Base-by-base conservation (phyloP, 2,888 invertebrate genomes). In the Drosophila fungiperda region DNA sequence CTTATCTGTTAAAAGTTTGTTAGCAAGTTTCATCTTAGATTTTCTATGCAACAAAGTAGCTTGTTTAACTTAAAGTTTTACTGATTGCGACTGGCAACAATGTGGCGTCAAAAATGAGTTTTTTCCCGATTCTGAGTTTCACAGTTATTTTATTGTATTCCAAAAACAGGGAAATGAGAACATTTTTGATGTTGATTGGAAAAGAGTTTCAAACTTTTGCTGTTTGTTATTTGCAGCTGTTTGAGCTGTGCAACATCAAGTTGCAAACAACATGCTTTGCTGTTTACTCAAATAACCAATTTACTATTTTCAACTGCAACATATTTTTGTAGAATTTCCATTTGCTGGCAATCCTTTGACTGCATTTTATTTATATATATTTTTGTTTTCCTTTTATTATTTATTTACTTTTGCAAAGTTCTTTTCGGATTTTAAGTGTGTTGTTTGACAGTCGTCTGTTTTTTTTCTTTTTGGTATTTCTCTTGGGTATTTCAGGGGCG, bases 401-500 rank as follows among this genome's bases (percentile, higher is more conserved):
- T 45, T 60, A 68, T 49, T 54, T 69, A 48, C 48, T 40, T 63
- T 67, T 50, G 38, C 40, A 36, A 58, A 63, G 48, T 76, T 68
- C 29, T 49, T 68, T 40, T 12, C 12, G 11, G 1, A 20, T 11
- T 76, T 73, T 38, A 73, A 53, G 77, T 38, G 5, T 60, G 36
- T 42, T n/a, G 42, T 42, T 58, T 26, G 54, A 26, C 61, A 20
- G 49, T 35, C 33, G 45, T 32, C 52, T 9, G 7, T 23, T 4
- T 45, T 45, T n/a, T 36, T 45, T n/a, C 12, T 12, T 49, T 48
- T 76, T 38, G 62, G 73, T 65, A 65, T 69, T 58, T 52, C 54
- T 55, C 32, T 68, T 40, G 73, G 75, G 48, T 59, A 75, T 73
- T 68, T 65, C 80, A 62, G 12, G 59, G 66, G 45, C 67, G 65